Evolutionary conservation across 2,797 vertebrate species (phyloP), one percentile per base, ranked within the genome.

Genomic region (Sebastiscus albofasciatus): DNA sequence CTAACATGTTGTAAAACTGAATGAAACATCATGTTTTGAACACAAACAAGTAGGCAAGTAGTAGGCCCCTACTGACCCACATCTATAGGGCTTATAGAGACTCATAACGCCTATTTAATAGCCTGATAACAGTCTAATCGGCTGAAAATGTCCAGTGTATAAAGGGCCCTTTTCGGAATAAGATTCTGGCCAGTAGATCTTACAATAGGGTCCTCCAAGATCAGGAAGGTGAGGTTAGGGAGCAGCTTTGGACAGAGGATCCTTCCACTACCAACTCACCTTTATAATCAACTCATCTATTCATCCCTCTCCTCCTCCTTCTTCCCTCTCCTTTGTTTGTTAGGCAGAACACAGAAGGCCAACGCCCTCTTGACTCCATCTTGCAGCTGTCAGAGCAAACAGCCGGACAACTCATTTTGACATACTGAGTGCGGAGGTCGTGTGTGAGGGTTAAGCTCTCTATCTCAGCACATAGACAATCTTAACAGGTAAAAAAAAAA

Each of bases 211-310:
- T 82, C 84, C 83, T 88, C 88, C 77, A 82, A 75, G 77, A 89
- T 88, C 89, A 91, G 88, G 78, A 77, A 54, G 84, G 73, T 64
- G 69, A 59, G 71, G 52, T 87, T 74, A 85, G 34, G 72, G 71
- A 74, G 64, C 79, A 75, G 75, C 82, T 65, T 81, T 33, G 27
- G 69, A 77, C 77, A 72, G 64, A 79, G 36, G 46, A 78, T 56
- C 72, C 85, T 71, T 82, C 76, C 79, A 72, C 74, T 79, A 86
- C 52, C 55, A 65, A 94, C 93, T 94, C 93, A 93, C 91, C 92
- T 94, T 78, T 78, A 26, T 72, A 67, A 80, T 79, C 85, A 90
- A 87, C 81, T 85, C 81, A 87, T 88, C 81, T 81, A 86, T 72
- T 84, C 64, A 64, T 69, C 67, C 82, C 81, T 87, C 81, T 84